Percentiles rank a stretch among this genome's conserved stretches.
Evolutionary conservation across 1,140 invertebrate genomes (phyloP).

Genomic region (Drosophila ananassae): DNA sequence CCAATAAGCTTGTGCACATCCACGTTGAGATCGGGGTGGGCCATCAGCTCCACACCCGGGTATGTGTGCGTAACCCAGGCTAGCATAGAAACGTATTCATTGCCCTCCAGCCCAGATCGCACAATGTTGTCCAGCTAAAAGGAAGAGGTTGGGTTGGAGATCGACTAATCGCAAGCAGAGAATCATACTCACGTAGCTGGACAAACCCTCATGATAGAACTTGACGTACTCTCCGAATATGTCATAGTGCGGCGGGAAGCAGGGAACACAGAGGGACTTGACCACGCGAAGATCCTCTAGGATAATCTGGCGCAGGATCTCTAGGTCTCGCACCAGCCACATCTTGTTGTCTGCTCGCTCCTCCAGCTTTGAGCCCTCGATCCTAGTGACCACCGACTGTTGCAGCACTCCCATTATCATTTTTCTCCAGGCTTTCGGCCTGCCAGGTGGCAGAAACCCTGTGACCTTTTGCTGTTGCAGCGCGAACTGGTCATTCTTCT

Average conservation of each 20-base stretch:
- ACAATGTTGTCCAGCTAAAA: constrained; percentile 94
- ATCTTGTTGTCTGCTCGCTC: constrained; percentile 96
- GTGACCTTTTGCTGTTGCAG: constrained; percentile 91
- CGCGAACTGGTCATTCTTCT: constrained; percentile 94
- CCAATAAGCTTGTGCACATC: constrained; percentile 86
- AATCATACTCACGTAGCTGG: constrained; percentile 89
- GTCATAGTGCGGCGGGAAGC: constrained; percentile 98
- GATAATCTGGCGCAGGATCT: constrained; percentile 93
- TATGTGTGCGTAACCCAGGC: constrained; percentile 97
- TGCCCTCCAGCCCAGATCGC: constrained; percentile 94
- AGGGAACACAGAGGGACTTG: constrained; percentile 95
- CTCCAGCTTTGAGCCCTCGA: constrained; percentile 96
- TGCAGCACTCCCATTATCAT: constrained; percentile 94
- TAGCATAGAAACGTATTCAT: constrained; percentile 97
- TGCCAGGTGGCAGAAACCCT: constrained; percentile 95
- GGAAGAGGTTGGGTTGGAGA: background rate
- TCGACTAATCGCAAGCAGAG: too few species aligned
- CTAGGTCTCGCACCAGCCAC: constrained; percentile 94
- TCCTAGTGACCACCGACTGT: constrained; percentile 91
- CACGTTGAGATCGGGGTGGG: constrained; percentile 93
- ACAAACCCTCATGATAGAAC: constrained; percentile 97
- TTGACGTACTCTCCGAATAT: constrained; percentile 95
- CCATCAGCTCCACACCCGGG: constrained; percentile 92
- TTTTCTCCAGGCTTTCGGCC: constrained; percentile 96
- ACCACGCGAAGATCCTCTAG: constrained; percentile 96